Evolutionary conservation across 2,113 vertebrate species (phyloP).

Genomic region (Hippotragus niger): DNA sequence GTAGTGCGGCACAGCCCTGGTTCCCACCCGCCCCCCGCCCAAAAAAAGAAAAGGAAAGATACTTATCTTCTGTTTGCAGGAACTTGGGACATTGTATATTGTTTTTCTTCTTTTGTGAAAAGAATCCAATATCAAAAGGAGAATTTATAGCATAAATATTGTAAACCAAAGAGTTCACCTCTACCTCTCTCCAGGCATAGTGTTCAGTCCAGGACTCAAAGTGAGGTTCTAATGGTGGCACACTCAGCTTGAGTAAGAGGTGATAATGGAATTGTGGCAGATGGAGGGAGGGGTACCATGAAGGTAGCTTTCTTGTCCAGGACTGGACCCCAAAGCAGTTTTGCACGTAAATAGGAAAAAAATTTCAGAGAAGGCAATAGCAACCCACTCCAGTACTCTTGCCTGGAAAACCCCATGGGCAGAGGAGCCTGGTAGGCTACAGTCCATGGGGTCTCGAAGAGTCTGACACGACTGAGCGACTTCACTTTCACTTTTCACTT

Average conservation of each 20-base stretch:
- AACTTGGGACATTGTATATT: not conserved
- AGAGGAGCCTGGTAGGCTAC: too few species aligned
- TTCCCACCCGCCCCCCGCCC: accelerated
- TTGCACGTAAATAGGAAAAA: not conserved
- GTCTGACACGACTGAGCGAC: too few species aligned
- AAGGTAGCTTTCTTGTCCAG: not conserved
- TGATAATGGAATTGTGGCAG: not conserved
- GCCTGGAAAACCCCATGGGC: too few species aligned
- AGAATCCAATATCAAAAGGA: not conserved
- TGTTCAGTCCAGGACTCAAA: not conserved
- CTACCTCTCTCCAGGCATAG: not conserved
- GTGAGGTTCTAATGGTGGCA: not conserved
- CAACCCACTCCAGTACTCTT: too few species aligned
- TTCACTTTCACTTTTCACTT: too few species aligned
- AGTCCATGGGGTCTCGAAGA: too few species aligned
- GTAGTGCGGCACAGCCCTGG: accelerated
- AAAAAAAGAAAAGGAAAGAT: not conserved
- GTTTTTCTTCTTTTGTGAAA: not conserved
- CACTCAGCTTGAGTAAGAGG: not conserved
- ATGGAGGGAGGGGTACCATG: not conserved
- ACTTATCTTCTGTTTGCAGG: not conserved
- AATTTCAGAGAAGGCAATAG: too few species aligned
- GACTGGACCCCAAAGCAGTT: not conserved
- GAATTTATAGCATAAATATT: not conserved
- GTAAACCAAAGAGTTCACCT: not conserved